Percentiles rank a stretch among this genome's conserved stretches.
Evolutionary conservation across 1,140 invertebrate species (phyloP).

Genomic region (Drosophila santomea): DNA sequence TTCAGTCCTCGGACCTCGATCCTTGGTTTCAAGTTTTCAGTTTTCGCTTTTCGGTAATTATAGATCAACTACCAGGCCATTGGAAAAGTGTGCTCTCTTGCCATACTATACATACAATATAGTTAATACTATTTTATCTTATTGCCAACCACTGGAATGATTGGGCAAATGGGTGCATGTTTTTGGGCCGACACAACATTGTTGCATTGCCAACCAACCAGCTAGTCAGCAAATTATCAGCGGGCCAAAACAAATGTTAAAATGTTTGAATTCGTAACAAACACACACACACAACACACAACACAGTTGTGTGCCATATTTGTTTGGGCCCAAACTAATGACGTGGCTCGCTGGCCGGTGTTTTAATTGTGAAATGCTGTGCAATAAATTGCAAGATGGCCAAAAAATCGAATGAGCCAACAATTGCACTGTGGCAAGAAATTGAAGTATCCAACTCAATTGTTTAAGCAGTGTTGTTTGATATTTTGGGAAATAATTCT

Average conservation of each 20-base stretch:
- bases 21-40: slow-evolving; percentile 3
- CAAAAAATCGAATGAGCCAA: slow-evolving; percentile 47
- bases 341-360: slow-evolving; percentile 60
- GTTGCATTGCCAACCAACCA: slow-evolving; percentile 31
- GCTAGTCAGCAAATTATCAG: slow-evolving; percentile 49
- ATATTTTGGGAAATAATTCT: too few species aligned
- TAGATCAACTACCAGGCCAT: slow-evolving; percentile 16
- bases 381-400: slow-evolving; percentile 80
- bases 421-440: not conserved
- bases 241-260: slow-evolving; percentile 72
- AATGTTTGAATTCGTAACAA: slow-evolving; percentile 79
- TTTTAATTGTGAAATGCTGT: slow-evolving; percentile 79
- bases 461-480: too few species aligned
- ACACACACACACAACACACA: slow-evolving; percentile 43
- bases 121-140: not conserved
- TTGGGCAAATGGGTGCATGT: slow-evolving; percentile 26
- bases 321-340: slow-evolving; percentile 72
- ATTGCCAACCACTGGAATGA: slow-evolving; percentile 31
- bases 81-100: slow-evolving; percentile 30
- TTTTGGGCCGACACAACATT: slow-evolving; percentile 45
- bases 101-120: not conserved
- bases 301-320: slow-evolving; percentile 67
- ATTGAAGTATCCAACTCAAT: not conserved
- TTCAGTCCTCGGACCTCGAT: slow-evolving; percentile 3
- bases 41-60: slow-evolving; percentile 23